Percentiles rank a stretch among this genome's conserved stretches.
Conservation (phyloP, 1,140 invertebrate genomes). For the Drosophila suzukii region DNA sequence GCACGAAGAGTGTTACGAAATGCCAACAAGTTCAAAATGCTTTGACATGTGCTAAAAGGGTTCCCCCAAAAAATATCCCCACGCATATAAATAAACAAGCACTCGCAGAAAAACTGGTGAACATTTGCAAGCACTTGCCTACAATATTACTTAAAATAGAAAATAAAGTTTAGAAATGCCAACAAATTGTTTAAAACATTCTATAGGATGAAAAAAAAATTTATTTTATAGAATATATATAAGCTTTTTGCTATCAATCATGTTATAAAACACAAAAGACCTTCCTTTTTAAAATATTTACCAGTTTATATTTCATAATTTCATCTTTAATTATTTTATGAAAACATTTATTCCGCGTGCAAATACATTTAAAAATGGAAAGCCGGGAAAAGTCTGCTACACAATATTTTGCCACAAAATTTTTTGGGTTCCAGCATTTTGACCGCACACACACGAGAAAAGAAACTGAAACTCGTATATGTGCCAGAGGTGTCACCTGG, state of each 20-base stretch:
- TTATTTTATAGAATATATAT: background rate
- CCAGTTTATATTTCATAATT: background rate
- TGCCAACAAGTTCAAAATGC: constrained; percentile 76
- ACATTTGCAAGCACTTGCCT: background rate
- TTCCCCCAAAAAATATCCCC: constrained; percentile 22
- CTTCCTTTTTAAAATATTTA: too few relatives aligned
- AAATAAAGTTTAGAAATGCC: background rate
- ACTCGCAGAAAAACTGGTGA: background rate
- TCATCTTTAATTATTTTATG: too few relatives aligned
- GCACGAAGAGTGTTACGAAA: constrained; percentile 71
- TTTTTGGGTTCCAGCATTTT: constrained; percentile 58
- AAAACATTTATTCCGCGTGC: background rate
- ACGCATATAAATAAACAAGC: constrained; percentile 32
- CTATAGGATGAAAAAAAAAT: too few relatives aligned
- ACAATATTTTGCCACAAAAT: constrained; percentile 60
- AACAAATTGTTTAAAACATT: background rate
- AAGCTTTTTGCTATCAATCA: too few relatives aligned
- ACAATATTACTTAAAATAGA: background rate
- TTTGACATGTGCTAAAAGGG: constrained; percentile 81
- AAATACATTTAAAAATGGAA: constrained; percentile 4
- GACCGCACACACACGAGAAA: constrained; percentile 51
- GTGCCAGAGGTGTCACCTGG: constrained; percentile 70
- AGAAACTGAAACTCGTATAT: constrained; percentile 21
- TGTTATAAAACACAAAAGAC: too few relatives aligned
- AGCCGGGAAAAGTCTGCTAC: constrained; percentile 47